Evolutionary conservation across 1,140 invertebrate species (phyloP).

Genomic region (Solen grandis): DNA sequence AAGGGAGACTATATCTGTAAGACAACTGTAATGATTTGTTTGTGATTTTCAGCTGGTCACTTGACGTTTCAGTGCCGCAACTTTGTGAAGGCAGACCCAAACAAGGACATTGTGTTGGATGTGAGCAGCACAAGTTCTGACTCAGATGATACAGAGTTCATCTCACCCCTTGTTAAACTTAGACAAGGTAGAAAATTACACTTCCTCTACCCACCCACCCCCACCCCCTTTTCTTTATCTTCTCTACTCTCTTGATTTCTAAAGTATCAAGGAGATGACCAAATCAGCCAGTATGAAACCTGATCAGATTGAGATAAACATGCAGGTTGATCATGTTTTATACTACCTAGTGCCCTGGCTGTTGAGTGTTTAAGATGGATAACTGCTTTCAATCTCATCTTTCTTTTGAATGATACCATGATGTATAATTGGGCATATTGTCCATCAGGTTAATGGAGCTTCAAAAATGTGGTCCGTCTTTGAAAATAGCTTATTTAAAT

Average conservation of each 20-base stretch:
- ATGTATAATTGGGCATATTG: too few species aligned
- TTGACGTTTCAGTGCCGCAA: slow-evolving; percentile 98
- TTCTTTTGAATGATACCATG: too few species aligned
- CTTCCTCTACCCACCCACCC: neutral
- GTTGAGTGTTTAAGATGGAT: too few species aligned
- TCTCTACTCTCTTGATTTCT: neutral
- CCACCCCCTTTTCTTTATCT: neutral
- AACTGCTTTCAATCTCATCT: too few species aligned
- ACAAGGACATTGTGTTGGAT: slow-evolving; percentile 93
- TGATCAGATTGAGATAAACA: slow-evolving; percentile 11
- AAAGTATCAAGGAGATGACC: slow-evolving; percentile 22
- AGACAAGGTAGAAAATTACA: slow-evolving; percentile 59
- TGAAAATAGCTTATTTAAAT: too few species aligned
- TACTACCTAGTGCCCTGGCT: neutral
- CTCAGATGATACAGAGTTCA: slow-evolving; percentile 88
- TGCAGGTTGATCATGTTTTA: neutral
- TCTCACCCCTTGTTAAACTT: slow-evolving; percentile 74
- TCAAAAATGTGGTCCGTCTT: too few species aligned
- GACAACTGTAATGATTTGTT: too few species aligned
- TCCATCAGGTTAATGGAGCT: too few species aligned
- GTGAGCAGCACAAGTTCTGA: slow-evolving; percentile 96
- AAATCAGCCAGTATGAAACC: neutral
- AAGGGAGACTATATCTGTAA: too few species aligned
- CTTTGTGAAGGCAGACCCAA: slow-evolving; percentile 93
- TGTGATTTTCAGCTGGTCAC: slow-evolving; percentile 88